Evolutionary conservation across 2,113 vertebrate species (phyloP).

Genomic region (Phyllostomus hastatus): DNA sequence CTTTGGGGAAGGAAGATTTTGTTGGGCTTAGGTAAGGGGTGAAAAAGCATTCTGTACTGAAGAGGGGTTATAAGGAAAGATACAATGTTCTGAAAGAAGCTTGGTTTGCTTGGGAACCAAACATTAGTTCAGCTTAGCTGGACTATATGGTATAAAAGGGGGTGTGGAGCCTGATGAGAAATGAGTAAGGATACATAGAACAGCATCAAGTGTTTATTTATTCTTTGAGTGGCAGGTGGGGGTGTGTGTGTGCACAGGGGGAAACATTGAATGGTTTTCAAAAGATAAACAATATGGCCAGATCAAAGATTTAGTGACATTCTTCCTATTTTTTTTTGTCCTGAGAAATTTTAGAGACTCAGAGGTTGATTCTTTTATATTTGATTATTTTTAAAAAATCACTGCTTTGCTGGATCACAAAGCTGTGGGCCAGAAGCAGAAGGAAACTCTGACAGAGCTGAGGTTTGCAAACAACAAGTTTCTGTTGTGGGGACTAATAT

Average conservation of each 20-base stretch:
- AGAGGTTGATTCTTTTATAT: not conserved
- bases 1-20: slow-evolving; percentile 22
- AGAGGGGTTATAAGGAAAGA: not conserved
- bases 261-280: not conserved
- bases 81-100: not conserved
- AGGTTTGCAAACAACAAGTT: slow-evolving; percentile 31
- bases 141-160: not conserved
- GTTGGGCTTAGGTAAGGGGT: not conserved
- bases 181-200: not conserved
- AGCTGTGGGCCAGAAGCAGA: not conserved
- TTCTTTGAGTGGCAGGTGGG: not conserved
- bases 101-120: not conserved
- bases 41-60: not conserved
- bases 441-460: not conserved
- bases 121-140: not conserved
- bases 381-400: not conserved
- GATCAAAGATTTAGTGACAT: not conserved
- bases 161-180: not conserved
- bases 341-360: not conserved
- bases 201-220: not conserved
- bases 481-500: slow-evolving; percentile 35
- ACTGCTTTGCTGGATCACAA: not conserved
- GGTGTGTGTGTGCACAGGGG: accelerated
- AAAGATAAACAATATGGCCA: not conserved
- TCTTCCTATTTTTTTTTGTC: not conserved